Conservation (phyloP, 2,888 invertebrate species). For the Drosophila melanosoma region DNA sequence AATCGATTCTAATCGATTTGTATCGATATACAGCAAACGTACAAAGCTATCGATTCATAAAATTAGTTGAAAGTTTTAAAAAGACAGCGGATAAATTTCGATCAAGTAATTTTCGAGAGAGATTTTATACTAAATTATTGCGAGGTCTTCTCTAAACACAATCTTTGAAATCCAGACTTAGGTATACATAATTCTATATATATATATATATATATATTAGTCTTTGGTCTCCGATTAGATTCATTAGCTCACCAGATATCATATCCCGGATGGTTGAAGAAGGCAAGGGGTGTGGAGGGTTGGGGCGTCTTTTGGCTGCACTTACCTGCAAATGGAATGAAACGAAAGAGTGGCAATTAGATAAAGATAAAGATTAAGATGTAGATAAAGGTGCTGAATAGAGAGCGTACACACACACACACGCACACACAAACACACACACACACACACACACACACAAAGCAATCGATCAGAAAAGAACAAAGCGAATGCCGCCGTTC, state of each 20-base stretch:
- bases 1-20: background rate
- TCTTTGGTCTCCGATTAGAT: background rate
- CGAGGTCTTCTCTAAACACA: background rate
- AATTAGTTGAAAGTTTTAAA: background rate
- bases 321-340: constrained; percentile 55
- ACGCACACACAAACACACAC: background rate
- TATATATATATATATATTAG: background rate
- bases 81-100: background rate
- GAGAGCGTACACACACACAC: background rate
- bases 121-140: too few species aligned
- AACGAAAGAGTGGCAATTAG: constrained; percentile 44
- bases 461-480: constrained; percentile 65
- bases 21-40: background rate
- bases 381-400: constrained; percentile 28
- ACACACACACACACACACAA: constrained; percentile 18
- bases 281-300: background rate
- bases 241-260: constrained; percentile 22
- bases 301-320: constrained; percentile 16
- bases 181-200: background rate
- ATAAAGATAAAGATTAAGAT: constrained; percentile 32
- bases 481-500: constrained; percentile 61
- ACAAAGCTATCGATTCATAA: background rate
- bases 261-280: constrained; percentile 12
- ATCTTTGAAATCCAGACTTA: background rate
- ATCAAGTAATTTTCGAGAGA: background rate